These are phyloP conservation scores for Balanococcus diminutus DNA, from an alignment of 2,888 invertebrate genomes.

Conservation along the genomic window DNA sequence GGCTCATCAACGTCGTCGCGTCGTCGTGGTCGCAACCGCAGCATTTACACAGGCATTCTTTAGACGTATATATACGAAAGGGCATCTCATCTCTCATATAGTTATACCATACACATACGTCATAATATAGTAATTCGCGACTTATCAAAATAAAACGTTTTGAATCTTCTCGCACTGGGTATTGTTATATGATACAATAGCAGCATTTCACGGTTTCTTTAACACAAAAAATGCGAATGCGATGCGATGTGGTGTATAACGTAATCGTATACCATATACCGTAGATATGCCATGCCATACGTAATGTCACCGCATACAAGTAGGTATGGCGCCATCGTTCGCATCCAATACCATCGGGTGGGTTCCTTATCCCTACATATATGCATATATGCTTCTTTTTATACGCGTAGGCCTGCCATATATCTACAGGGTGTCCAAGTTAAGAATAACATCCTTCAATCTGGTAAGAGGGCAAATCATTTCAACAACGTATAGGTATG, in stretches of 20 bases:
- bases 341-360: neutral
- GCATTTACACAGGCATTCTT: neutral
- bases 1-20: neutral
- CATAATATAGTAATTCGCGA: slow-evolving; percentile 11
- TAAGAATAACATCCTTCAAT: no score
- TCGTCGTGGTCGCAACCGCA: neutral
- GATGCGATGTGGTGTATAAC: neutral
- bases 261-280: neutral
- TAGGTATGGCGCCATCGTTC: neutral
- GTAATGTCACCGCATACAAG: neutral
- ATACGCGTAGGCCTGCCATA: no score
- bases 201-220: slow-evolving; percentile 17
- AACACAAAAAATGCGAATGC: neutral
- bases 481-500: no score
- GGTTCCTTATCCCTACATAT: neutral
- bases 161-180: neutral
- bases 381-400: no score
- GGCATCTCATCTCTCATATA: neutral
- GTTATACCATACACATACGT: neutral
- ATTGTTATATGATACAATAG: neutral
- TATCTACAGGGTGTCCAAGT: no score
- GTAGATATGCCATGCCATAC: neutral
- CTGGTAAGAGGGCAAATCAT: no score
- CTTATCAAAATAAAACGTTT: slow-evolving; percentile 5
- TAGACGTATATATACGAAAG: neutral